Evolutionary conservation across 2,797 vertebrate species (phyloP).

Genomic region (Tapirus indicus): DNA sequence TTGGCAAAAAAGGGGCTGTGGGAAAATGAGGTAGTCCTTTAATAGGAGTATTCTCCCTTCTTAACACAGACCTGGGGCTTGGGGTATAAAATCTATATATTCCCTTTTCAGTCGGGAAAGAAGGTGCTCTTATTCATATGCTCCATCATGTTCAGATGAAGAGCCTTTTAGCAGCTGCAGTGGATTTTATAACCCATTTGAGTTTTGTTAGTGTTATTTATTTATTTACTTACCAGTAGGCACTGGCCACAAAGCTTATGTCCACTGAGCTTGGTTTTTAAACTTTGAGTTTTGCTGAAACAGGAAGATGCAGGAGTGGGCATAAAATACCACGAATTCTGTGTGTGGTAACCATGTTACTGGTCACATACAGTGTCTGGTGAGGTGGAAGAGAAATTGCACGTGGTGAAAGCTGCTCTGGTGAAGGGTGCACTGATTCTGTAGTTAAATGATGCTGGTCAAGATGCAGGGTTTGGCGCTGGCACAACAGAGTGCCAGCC

Average conservation of each 20-base stretch:
- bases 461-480: constrained; percentile 66
- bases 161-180: not conserved
- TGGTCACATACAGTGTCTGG: not conserved
- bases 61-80: not conserved
- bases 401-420: constrained; percentile 6
- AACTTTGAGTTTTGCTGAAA: not conserved
- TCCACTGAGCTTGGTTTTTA: not conserved
- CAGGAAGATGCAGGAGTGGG: not conserved
- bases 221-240: not conserved
- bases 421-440: not conserved
- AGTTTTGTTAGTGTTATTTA: not conserved
- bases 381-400: not conserved
- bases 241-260: not conserved
- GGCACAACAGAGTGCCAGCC: constrained; percentile 70
- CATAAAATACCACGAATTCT: not conserved
- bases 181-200: not conserved
- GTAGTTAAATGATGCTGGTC: not conserved
- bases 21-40: not conserved
- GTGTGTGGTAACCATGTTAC: not conserved
- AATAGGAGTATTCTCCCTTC: not conserved
- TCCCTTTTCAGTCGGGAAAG: not conserved
- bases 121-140: rapidly evolving
- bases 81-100: rapidly evolving
- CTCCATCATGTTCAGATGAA: not conserved
- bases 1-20: not conserved